phyloP scores from a whole-genome alignment of 2,888 invertebrate species.

The Pyrrhosoma nymphula region DNA sequence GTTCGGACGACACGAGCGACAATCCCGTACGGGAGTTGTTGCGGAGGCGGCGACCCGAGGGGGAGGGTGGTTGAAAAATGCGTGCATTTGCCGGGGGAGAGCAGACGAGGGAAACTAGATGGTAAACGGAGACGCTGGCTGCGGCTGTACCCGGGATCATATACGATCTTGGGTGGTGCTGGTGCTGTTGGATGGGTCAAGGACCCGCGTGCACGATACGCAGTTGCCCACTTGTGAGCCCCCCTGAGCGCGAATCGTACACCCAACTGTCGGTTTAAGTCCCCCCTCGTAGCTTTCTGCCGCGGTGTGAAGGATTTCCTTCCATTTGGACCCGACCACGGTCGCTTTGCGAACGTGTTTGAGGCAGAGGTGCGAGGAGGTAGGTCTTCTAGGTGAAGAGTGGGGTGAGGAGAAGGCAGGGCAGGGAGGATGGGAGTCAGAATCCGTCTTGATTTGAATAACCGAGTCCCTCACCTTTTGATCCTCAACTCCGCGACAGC shows the following conservation, averaged over 20 bases:
- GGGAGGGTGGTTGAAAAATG: no score
- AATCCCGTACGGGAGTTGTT: no score
- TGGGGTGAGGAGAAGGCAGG: not conserved
- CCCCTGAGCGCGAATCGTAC: not conserved
- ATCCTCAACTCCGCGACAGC: slow-evolving; percentile 11
- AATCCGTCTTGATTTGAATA: slow-evolving; percentile 54
- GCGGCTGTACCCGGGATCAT: not conserved
- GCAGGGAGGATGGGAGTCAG: not conserved
- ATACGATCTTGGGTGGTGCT: not conserved
- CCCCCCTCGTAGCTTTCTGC: not conserved
- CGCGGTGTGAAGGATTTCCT: not conserved
- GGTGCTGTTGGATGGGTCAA: not conserved
- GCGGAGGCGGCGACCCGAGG: no score
- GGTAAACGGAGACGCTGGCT: not conserved
- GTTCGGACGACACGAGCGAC: not conserved
- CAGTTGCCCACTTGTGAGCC: not conserved
- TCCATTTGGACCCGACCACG: not conserved
- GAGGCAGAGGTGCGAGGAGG: not conserved
- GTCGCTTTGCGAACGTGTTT: not conserved
- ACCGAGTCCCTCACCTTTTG: slow-evolving; percentile 45
- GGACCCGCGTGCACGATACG: not conserved
- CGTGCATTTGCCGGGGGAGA: no score
- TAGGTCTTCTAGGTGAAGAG: not conserved
- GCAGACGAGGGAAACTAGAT: not conserved
- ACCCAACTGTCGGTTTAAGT: not conserved